Percentiles rank a stretch among this genome's conserved stretches.
phyloP scores from a whole-genome alignment of 2,888 invertebrate genomes.

The Tenodera sinensis region DNA sequence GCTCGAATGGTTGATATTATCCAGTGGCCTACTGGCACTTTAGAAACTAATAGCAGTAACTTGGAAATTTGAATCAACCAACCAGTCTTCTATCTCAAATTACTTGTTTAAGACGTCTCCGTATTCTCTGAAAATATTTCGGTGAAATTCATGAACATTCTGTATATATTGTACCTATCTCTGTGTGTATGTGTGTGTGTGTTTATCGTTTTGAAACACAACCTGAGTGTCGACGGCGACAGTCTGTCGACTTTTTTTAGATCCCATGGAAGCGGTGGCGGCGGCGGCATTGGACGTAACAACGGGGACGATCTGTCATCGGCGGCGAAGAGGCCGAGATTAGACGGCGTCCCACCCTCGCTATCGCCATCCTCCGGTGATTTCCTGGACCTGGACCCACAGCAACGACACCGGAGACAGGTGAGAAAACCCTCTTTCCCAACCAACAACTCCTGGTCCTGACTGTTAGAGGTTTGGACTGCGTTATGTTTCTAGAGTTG shows the following conservation, averaged over 20 bases:
- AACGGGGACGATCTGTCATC: constrained; percentile 33
- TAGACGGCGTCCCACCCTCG: constrained; percentile 5
- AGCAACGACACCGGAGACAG: constrained; percentile 28
- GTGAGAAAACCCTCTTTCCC: not conserved
- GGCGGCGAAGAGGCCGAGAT: constrained; percentile 29
- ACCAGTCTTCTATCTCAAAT: too few species aligned
- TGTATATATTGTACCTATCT: too few species aligned
- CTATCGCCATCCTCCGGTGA: constrained; percentile 23
- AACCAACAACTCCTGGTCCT: too few species aligned
- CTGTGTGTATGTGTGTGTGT: not conserved
- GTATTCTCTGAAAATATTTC: too few species aligned
- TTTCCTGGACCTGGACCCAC: constrained; percentile 23
- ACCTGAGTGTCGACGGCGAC: not conserved
- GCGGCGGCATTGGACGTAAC: constrained; percentile 14
- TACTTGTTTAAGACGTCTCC: too few species aligned
- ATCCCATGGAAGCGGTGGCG: constrained; percentile 12
- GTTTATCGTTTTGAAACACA: not conserved
- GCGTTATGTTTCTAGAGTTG: too few species aligned
- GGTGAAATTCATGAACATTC: too few species aligned
- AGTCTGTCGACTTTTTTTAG: constrained; percentile 25
- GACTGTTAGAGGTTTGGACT: too few species aligned
- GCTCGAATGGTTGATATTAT: too few species aligned
- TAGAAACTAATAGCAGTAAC: too few species aligned
- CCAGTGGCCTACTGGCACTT: too few species aligned
- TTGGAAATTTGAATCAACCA: too few species aligned